phyloP scores from a whole-genome alignment of 1,140 invertebrate species.

The Patella vulgata region DNA sequence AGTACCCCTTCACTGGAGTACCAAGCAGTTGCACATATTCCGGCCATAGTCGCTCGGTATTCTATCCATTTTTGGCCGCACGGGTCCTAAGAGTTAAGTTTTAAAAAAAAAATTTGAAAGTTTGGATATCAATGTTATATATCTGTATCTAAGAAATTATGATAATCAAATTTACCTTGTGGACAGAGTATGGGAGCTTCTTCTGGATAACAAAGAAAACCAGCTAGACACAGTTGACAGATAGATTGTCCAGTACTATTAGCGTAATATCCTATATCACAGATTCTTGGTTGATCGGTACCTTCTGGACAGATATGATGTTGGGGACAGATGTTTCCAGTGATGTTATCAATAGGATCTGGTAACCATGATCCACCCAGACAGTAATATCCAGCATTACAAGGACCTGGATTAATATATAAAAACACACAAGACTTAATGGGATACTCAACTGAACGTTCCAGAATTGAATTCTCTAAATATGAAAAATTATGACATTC shows the following conservation, averaged over 20 bases:
- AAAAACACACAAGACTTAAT: not conserved
- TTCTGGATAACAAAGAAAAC: constrained; percentile 53
- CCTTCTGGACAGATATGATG: constrained; percentile 49
- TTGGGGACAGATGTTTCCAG: constrained; percentile 58
- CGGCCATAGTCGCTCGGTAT: too few species aligned
- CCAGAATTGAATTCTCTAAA: too few species aligned
- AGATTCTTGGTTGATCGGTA: constrained; percentile 41
- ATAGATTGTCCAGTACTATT: constrained; percentile 55
- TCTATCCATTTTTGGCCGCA: too few species aligned
- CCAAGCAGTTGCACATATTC: too few species aligned
- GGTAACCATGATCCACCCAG: constrained; percentile 47
- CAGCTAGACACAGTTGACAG: constrained; percentile 51
- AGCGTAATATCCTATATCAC: constrained; percentile 52
- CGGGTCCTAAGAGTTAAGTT: too few species aligned
- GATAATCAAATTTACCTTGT: constrained; percentile 42
- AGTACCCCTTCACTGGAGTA: too few species aligned
- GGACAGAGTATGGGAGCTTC: constrained; percentile 52
- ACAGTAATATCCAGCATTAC: constrained; percentile 58
- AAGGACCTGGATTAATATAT: constrained; percentile 34
- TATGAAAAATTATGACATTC: not conserved
- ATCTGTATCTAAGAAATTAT: too few species aligned
- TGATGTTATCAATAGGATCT: constrained; percentile 46
- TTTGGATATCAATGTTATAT: too few species aligned
- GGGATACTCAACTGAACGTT: too few species aligned
- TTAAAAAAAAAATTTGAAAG: too few species aligned